phyloP scores from a whole-genome alignment of 1,140 invertebrate genomes.

The Periplaneta americana region DNA sequence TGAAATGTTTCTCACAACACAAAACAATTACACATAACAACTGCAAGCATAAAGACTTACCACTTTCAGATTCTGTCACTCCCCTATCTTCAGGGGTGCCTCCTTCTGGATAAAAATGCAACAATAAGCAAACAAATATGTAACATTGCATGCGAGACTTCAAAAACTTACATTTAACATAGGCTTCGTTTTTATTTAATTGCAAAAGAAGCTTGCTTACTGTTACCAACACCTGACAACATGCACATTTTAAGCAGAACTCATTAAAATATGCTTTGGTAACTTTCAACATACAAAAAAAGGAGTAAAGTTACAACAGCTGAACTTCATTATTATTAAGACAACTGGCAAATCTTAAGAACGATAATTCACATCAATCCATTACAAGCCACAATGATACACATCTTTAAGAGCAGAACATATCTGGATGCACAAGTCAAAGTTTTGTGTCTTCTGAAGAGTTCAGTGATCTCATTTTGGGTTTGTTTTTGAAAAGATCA shows the following conservation, averaged over 20 bases:
- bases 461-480: too few species aligned
- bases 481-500: not conserved
- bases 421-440: too few species aligned
- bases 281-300: not conserved
- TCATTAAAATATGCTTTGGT: not conserved
- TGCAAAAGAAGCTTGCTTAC: not conserved
- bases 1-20: not conserved
- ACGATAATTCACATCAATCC: too few species aligned
- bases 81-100: constrained; percentile 2
- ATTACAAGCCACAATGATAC: too few species aligned
- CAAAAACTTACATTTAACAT: not conserved
- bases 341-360: too few species aligned
- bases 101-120: constrained; percentile 1
- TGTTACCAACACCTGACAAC: not conserved
- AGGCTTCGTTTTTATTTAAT: not conserved
- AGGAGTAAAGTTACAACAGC: too few species aligned
- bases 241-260: not conserved
- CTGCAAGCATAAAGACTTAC: not conserved
- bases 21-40: not conserved
- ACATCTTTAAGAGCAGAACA: too few species aligned
- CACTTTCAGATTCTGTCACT: not conserved
- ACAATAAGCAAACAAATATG: constrained; percentile 2
- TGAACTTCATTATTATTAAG: too few species aligned
- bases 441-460: too few species aligned
- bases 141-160: not conserved